Conservation (phyloP, 1,140 invertebrate genomes). For the Zaprionus gabonicus region DNA sequence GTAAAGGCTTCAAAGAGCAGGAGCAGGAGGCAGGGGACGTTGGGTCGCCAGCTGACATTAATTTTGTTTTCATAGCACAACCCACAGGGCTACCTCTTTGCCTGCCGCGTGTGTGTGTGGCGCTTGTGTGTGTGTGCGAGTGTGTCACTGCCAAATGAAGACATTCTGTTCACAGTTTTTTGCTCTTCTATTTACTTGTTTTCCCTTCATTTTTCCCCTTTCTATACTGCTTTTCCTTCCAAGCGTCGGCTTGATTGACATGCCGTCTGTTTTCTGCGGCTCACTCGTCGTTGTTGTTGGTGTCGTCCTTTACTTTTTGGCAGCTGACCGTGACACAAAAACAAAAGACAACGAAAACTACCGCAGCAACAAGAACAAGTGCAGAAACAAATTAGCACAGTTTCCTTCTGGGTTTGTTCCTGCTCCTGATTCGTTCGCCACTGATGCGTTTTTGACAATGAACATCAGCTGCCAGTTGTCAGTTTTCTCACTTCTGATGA, state of each 20-base stretch:
- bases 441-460: conserved; percentile 78
- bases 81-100: conserved; percentile 24
- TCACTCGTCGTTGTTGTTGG: conserved; percentile 13
- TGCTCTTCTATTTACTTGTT: conserved; percentile 29
- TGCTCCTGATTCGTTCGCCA: conserved; percentile 10
- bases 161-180: conserved; percentile 68
- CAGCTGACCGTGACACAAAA: conserved; percentile 71
- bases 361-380: conserved; percentile 47
- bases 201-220: conserved; percentile 16
- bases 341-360: conserved; percentile 44
- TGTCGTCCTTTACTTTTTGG: conserved; percentile 54
- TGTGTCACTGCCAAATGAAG: conserved; percentile 65
- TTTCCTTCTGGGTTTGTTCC: conserved; percentile 10
- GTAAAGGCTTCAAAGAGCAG: conserved; percentile 17
- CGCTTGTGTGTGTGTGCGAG: conserved; percentile 1
- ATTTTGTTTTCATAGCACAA: conserved; percentile 78
- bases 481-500: conserved; percentile 5
- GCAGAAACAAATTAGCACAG: conserved; percentile 74
- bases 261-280: conserved; percentile 63
- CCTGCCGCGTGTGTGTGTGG: background rate
- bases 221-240: conserved; percentile 35
- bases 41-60: conserved; percentile 66
- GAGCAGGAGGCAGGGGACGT: conserved; percentile 2
- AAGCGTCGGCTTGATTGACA: conserved; percentile 76
- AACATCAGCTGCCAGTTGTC: conserved; percentile 65